Conservation (phyloP, 1,140 invertebrate genomes). For the Dendrolimus kikuchii region DNA sequence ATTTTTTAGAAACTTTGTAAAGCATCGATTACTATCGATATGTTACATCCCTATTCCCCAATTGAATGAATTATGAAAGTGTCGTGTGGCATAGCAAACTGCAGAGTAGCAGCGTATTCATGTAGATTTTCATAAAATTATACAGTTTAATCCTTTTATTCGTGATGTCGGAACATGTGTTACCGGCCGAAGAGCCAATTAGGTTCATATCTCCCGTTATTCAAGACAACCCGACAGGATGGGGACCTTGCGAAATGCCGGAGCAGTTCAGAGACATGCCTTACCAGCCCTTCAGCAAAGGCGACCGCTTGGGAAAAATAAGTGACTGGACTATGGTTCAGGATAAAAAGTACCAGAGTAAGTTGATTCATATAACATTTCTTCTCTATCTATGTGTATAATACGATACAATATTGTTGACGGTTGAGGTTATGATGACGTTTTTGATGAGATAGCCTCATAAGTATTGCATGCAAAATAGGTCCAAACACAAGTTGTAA, state of each 20-base stretch:
- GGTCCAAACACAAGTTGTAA: background rate
- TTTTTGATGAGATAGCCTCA: slow-evolving; percentile 5
- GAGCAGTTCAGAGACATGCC: slow-evolving; percentile 98
- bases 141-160: slow-evolving; percentile 6
- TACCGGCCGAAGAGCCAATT: slow-evolving; percentile 66
- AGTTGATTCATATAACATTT: slow-evolving; percentile 49
- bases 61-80: slow-evolving; percentile 15
- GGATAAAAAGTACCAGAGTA: slow-evolving; percentile 96
- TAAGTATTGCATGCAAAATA: background rate
- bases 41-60: too few relatives aligned
- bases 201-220: slow-evolving; percentile 81
- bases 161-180: slow-evolving; percentile 60
- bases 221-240: slow-evolving; percentile 92
- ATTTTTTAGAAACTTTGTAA: too few relatives aligned
- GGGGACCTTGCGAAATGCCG: slow-evolving; percentile 96
- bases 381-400: background rate
- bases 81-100: slow-evolving; percentile 52
- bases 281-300: slow-evolving; percentile 98
- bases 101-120: slow-evolving; percentile 4
- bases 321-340: slow-evolving; percentile 98
- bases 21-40: too few relatives aligned
- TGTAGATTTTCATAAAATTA: slow-evolving; percentile 12
- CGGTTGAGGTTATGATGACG: slow-evolving; percentile 30
- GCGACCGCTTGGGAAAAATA: slow-evolving; percentile 96
- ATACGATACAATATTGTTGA: background rate